Conservation (phyloP, 1,140 invertebrate genomes). For the Drosophila funebris region DNA sequence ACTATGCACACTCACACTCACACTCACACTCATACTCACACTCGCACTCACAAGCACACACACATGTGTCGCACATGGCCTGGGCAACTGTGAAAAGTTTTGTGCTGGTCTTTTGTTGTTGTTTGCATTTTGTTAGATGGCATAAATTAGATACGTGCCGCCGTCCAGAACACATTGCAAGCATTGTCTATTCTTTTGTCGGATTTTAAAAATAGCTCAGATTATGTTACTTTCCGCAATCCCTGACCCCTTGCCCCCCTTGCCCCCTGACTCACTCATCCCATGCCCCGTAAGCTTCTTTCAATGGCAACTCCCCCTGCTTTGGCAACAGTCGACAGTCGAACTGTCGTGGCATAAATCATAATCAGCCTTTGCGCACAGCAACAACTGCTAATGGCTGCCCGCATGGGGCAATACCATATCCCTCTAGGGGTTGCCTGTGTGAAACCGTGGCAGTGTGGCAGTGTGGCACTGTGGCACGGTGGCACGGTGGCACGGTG, state of each 20-base stretch:
- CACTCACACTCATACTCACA: slow-evolving; percentile 15
- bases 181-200: slow-evolving; percentile 19
- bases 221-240: slow-evolving; percentile 16
- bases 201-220: slow-evolving; percentile 50
- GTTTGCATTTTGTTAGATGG: slow-evolving; percentile 78
- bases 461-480: neutral
- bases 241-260: too few species aligned
- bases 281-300: neutral
- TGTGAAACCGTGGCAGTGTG: neutral
- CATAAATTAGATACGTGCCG: slow-evolving; percentile 81
- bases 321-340: slow-evolving; percentile 7
- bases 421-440: neutral
- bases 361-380: slow-evolving; percentile 39
- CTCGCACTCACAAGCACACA: slow-evolving; percentile 11
- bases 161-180: slow-evolving; percentile 38
- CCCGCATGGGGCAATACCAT: slow-evolving; percentile 31
- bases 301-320: slow-evolving; percentile 15
- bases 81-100: slow-evolving; percentile 56
- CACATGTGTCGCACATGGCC: slow-evolving; percentile 22
- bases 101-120: slow-evolving; percentile 68
- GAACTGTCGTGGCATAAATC: slow-evolving; percentile 51
- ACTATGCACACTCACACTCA: slow-evolving; percentile 38
- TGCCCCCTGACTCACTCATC: neutral
- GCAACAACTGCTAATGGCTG: slow-evolving; percentile 47
- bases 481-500: neutral